Percentiles rank a stretch among this genome's conserved stretches.
Evolutionary conservation across 2,113 vertebrate genomes (phyloP).

Genomic region (Myodes glareolus): DNA sequence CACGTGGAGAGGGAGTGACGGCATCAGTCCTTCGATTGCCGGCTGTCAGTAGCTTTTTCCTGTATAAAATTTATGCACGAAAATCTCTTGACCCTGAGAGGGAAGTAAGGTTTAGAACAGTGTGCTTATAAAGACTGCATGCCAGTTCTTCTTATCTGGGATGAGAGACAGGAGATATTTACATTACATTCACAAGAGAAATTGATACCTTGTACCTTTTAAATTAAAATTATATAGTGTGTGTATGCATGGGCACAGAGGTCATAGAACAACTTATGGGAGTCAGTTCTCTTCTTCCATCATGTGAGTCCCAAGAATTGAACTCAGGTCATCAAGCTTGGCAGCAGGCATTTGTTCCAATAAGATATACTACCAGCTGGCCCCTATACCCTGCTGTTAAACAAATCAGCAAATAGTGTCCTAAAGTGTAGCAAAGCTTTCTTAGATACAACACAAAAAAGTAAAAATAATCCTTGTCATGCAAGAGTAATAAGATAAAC

Average conservation of each 20-base stretch:
- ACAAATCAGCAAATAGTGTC: not conserved
- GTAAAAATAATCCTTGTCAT: not conserved
- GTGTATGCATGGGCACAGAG: not conserved
- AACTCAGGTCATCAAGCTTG: not conserved
- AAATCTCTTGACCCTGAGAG: not conserved
- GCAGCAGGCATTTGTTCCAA: not conserved
- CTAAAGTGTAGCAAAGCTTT: not conserved
- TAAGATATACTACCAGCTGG: not conserved
- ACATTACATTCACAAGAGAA: not conserved
- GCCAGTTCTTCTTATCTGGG: not conserved
- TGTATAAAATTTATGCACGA: not conserved
- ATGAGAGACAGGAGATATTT: not conserved
- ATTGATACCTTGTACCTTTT: not conserved
- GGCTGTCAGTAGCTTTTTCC: not conserved
- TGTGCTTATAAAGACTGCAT: not conserved
- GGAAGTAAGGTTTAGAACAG: not conserved
- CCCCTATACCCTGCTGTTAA: not conserved
- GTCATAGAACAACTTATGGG: not conserved
- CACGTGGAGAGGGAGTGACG: not conserved
- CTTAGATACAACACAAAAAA: slow-evolving; percentile 33
- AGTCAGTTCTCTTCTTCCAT: not conserved
- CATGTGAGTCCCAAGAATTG: not conserved
- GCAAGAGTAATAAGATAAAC: slow-evolving; percentile 26
- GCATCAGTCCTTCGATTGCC: not conserved
- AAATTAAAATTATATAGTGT: not conserved